Evolutionary conservation across 2,113 vertebrate genomes (phyloP).

Genomic region (Scomber colias): DNA sequence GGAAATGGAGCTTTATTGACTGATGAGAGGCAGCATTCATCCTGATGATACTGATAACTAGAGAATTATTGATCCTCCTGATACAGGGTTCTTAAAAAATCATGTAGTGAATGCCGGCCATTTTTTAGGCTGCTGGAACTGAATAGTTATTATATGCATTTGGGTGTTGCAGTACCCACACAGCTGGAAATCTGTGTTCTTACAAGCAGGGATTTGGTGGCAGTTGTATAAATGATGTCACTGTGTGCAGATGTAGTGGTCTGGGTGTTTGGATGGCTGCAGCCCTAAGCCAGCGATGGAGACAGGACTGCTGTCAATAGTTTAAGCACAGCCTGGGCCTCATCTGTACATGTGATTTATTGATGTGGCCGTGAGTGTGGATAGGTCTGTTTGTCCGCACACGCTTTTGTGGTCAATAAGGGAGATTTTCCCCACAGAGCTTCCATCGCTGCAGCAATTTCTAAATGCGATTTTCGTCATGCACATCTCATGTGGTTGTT

Average conservation of each 20-base stretch:
- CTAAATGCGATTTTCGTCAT: constrained; percentile 50
- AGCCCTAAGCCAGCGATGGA: constrained; percentile 47
- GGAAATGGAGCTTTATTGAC: constrained; percentile 57
- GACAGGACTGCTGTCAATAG: constrained; percentile 65
- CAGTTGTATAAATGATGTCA: constrained; percentile 75
- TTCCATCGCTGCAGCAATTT: constrained; percentile 39
- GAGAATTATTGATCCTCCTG: constrained; percentile 54
- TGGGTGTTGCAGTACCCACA: constrained; percentile 40
- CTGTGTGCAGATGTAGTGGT: constrained; percentile 52
- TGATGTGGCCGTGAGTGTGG: constrained; percentile 58
- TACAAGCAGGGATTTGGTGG: constrained; percentile 63
- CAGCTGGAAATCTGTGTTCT: constrained; percentile 65
- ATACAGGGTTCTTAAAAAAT: constrained; percentile 42
- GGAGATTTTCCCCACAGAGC: constrained; percentile 42
- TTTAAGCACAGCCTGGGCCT: constrained; percentile 47
- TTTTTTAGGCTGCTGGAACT: constrained; percentile 12
- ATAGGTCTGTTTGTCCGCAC: constrained; percentile 55
- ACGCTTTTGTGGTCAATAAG: constrained; percentile 50
- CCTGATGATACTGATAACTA: constrained; percentile 51
- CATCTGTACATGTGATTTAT: constrained; percentile 59
- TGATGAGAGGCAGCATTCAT: constrained; percentile 30
- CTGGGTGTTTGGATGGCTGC: constrained; percentile 55
- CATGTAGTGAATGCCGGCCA: background rate
- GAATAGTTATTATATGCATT: constrained; percentile 18
- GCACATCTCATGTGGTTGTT: constrained; percentile 56